Conservation (phyloP, 1,140 invertebrate species). For the Eubasilissa regina region DNA sequence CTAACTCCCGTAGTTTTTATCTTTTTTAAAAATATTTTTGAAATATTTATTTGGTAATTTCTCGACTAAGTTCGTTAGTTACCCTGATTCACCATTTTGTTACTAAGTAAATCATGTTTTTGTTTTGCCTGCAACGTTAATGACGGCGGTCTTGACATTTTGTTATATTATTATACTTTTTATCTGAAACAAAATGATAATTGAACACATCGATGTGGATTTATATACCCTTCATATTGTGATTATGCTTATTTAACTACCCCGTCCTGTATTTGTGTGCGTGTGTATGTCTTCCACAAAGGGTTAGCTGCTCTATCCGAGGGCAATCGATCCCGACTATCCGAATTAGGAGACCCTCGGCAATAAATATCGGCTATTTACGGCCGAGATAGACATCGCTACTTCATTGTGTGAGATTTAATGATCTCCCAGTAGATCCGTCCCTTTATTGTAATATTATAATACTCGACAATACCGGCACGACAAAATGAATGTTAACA, state of each 20-base stretch:
- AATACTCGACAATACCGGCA: not conserved
- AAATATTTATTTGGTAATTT: no score
- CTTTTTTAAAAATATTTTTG: no score
- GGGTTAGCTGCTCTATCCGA: constrained; percentile 30
- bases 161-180: no score
- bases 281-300: constrained; percentile 6
- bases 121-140: no score
- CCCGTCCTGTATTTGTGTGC: not conserved
- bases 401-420: constrained; percentile 19
- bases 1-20: no score
- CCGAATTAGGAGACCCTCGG: constrained; percentile 40
- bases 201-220: no score
- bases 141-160: no score
- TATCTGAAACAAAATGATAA: no score
- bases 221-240: no score
- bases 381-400: constrained; percentile 32
- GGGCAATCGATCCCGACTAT: constrained; percentile 36
- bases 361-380: constrained; percentile 40
- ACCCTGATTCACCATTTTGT: no score
- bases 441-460: not conserved
- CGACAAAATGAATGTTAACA: not conserved
- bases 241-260: not conserved
- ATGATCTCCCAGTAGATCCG: not conserved
- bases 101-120: no score
- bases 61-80: no score